These are phyloP conservation scores for Euleptes europaea DNA, from an alignment of 2,113 vertebrate genomes.

Conservation along the genomic window DNA sequence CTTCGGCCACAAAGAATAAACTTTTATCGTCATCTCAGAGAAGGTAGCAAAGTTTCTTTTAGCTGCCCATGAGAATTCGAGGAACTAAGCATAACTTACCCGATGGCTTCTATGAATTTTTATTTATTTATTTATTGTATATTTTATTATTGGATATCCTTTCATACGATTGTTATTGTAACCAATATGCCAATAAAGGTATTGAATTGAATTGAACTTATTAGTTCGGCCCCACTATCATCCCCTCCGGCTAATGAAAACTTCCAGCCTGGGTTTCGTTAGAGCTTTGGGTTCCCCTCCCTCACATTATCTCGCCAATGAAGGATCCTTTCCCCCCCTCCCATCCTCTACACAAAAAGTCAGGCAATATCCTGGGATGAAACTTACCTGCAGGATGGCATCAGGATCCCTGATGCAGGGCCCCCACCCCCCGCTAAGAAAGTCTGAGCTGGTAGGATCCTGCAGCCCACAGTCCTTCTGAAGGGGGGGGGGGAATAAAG, in stretches of 20 bases:
- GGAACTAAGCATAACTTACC: too few relatives aligned
- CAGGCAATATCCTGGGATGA: background rate
- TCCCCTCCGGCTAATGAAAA: background rate
- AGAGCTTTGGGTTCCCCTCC: accelerated
- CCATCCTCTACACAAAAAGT: background rate
- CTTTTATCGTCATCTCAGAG: too few relatives aligned
- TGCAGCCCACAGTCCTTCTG: constrained; percentile 36
- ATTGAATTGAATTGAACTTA: too few relatives aligned
- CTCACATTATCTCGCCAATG: background rate
- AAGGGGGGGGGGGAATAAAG: background rate
- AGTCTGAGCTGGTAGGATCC: background rate
- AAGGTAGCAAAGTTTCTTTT: too few relatives aligned
- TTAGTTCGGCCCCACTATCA: background rate
- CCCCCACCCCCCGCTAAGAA: constrained; percentile 38
- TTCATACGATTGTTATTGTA: too few relatives aligned
- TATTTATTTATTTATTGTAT: too few relatives aligned
- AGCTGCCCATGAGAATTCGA: too few relatives aligned
- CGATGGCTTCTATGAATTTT: too few relatives aligned
- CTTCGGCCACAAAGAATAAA: too few relatives aligned
- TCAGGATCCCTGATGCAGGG: constrained; percentile 43
- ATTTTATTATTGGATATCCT: too few relatives aligned
- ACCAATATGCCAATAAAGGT: too few relatives aligned
- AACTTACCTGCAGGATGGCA: constrained; percentile 65
- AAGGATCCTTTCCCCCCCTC: background rate
- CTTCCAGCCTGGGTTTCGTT: background rate